These are phyloP conservation scores for Dione vanillae DNA, from an alignment of 2,888 invertebrate species.

Conservation along the genomic window DNA sequence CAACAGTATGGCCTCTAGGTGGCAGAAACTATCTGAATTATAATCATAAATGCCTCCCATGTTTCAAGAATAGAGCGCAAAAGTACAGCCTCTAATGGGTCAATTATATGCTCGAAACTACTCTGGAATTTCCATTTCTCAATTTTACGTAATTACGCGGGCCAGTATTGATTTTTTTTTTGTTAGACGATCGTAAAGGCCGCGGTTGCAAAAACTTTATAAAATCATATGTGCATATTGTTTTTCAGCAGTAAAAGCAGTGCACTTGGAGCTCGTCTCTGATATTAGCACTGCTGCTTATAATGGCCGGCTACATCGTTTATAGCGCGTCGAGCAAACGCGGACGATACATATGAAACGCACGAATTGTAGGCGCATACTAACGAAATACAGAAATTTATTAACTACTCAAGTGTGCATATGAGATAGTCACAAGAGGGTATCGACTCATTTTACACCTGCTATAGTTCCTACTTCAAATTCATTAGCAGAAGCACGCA, in stretches of 20 bases:
- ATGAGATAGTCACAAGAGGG: not conserved
- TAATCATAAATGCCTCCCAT: too few species aligned
- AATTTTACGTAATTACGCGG: conserved; percentile 1
- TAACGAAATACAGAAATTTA: not conserved
- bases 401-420: not conserved
- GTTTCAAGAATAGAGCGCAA: too few species aligned
- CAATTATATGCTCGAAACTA: too few species aligned
- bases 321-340: too few species aligned
- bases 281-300: not conserved
- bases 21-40: too few species aligned
- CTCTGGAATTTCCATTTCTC: not conserved
- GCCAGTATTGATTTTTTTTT: conserved; percentile 5
- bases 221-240: not conserved
- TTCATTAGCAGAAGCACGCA: not conserved
- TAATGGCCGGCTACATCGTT: too few species aligned
- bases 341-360: too few species aligned
- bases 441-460: not conserved
- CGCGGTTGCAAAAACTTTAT: too few species aligned
- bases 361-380: not conserved
- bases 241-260: conserved; percentile 1
- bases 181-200: too few species aligned
- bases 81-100: too few species aligned
- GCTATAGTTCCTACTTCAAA: not conserved
- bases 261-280: not conserved
- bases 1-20: too few species aligned